A percentile compares a stretch with the other conserved stretches of the same genome.
phyloP scores from a whole-genome alignment of 2,113 vertebrate genomes.

The Muscicapa adusta region DNA sequence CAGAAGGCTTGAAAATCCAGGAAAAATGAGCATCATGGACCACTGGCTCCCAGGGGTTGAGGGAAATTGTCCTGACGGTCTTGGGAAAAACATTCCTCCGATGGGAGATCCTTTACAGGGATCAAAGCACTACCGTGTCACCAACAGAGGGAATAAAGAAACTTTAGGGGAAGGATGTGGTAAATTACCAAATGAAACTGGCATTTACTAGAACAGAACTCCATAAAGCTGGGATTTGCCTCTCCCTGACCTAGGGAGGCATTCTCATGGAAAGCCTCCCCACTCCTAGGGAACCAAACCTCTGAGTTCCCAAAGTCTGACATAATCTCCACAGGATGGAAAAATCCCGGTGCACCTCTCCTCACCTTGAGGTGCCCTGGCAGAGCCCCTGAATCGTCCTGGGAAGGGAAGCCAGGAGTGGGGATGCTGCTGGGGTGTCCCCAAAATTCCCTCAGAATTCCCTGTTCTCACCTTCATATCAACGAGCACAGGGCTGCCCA shows the following conservation, averaged over 20 bases:
- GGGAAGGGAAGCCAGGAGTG: neutral
- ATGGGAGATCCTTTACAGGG: fast-evolving
- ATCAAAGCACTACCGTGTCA: fast-evolving
- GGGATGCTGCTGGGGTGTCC: neutral
- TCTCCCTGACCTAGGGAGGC: neutral
- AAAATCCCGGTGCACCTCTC: neutral
- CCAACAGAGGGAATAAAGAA: neutral
- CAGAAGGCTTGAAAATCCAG: neutral
- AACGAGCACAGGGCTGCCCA: fast-evolving
- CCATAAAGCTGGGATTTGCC: neutral
- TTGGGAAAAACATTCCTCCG: neutral
- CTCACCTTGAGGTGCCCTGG: fast-evolving
- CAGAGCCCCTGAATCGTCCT: neutral
- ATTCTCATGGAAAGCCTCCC: neutral
- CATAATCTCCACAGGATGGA: fast-evolving
- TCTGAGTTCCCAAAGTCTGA: neutral
- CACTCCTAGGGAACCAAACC: fast-evolving
- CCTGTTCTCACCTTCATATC: fast-evolving
- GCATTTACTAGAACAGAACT: fast-evolving
- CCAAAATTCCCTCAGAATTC: fast-evolving
- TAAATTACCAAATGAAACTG: neutral
- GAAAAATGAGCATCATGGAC: fast-evolving
- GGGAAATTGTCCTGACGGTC: neutral
- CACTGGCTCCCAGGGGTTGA: neutral
- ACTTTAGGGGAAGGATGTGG: neutral